A percentile compares a stretch with the other conserved stretches of the same genome.
These are phyloP conservation scores for Amiota mariae DNA, from an alignment of 2,888 invertebrate genomes.

Conservation along the genomic window DNA sequence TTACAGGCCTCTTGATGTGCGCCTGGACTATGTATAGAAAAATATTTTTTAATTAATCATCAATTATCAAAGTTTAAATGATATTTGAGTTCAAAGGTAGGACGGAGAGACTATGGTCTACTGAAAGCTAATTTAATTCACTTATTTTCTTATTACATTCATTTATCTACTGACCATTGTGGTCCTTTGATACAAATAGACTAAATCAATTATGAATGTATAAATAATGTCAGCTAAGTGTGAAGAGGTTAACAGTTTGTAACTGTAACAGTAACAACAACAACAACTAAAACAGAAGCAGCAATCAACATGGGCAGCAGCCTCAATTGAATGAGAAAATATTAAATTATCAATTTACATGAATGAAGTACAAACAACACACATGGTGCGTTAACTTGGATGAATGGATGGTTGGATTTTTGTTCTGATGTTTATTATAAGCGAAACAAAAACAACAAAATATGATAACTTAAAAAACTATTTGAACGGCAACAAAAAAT, in stretches of 20 bases:
- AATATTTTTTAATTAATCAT: no score
- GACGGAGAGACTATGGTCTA: no score
- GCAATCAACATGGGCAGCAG: neutral
- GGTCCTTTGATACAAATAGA: no score
- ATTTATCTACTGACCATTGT: no score
- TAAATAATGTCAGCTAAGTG: neutral
- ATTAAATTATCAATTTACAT: slow-evolving; percentile 22
- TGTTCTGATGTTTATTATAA: no score
- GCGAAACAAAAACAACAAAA: slow-evolving; percentile 10
- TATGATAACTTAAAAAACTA: neutral
- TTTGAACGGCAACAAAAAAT: neutral
- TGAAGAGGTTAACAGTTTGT: slow-evolving; percentile 11
- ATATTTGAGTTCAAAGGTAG: no score
- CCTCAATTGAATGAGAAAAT: slow-evolving; percentile 14
- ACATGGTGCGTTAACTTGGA: neutral
- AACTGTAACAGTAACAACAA: neutral
- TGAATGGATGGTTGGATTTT: no score
- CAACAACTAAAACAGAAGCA: slow-evolving; percentile 5
- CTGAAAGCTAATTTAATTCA: no score
- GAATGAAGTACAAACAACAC: neutral
- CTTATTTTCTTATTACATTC: no score
- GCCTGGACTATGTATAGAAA: no score
- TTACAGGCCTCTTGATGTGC: no score
- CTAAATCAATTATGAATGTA: neutral
- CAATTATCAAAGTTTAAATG: no score